Conservation (phyloP, 2,888 invertebrate genomes). For the Chalcis sispes region DNA sequence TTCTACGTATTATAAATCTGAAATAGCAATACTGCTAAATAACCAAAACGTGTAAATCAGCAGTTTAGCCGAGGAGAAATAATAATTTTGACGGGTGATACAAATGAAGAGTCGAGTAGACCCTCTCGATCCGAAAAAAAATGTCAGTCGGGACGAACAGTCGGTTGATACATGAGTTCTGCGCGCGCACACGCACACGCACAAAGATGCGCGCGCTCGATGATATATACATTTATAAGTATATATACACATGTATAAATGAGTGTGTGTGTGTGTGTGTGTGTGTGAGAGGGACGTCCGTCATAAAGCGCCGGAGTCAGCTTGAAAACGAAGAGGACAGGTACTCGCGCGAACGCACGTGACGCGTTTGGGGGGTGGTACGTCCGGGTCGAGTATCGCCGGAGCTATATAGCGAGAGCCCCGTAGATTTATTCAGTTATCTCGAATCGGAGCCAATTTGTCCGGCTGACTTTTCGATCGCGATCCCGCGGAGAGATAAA, state of each 20-base stretch:
- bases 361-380: background rate
- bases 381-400: background rate
- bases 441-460: conserved; percentile 56
- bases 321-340: conserved; percentile 31
- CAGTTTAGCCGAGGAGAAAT: too few relatives aligned
- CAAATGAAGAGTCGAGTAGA: too few relatives aligned
- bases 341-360: too few relatives aligned
- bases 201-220: too few relatives aligned
- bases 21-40: too few relatives aligned
- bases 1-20: too few relatives aligned
- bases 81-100: too few relatives aligned
- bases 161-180: conserved; percentile 21
- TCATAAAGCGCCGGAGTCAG: conserved; percentile 45
- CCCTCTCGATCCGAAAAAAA: background rate
- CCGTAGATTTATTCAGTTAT: conserved; percentile 55
- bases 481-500: conserved; percentile 10
- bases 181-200: too few relatives aligned
- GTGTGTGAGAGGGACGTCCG: conserved; percentile 25
- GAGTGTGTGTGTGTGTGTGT: background rate
- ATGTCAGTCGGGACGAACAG: background rate
- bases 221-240: background rate
- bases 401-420: background rate
- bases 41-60: conserved; percentile 13
- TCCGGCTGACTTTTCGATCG: conserved; percentile 53
- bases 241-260: too few relatives aligned